A percentile compares a stretch with the other conserved stretches of the same genome.
Conservation (phyloP, 2,113 vertebrate species). For the Daphoenositta chrysoptera region DNA sequence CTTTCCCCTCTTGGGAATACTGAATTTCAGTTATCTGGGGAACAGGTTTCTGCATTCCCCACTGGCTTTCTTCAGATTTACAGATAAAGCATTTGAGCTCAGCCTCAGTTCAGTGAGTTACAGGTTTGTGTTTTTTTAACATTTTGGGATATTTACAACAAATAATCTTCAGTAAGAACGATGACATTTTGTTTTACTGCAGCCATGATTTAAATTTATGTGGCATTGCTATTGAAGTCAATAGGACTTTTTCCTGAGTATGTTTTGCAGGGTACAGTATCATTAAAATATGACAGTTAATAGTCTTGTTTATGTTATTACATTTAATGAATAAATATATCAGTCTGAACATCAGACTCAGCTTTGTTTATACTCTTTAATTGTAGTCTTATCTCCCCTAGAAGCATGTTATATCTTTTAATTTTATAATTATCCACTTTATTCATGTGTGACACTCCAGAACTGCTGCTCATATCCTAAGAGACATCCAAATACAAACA, state of each 20-base stretch:
- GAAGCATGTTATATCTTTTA: slow-evolving; percentile 60
- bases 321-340: slow-evolving; percentile 67
- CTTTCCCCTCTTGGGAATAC: background rate
- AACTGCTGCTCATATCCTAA: slow-evolving; percentile 49
- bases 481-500: slow-evolving; percentile 41
- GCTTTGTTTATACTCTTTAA: slow-evolving; percentile 67
- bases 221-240: slow-evolving; percentile 28
- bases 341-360: slow-evolving; percentile 57
- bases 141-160: background rate
- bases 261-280: slow-evolving; percentile 26
- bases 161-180: background rate
- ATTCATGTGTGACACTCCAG: slow-evolving; percentile 60
- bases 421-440: slow-evolving; percentile 70
- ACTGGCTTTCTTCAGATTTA: background rate
- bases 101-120: background rate
- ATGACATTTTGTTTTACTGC: background rate
- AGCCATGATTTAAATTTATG: slow-evolving; percentile 9
- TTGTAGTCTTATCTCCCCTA: slow-evolving; percentile 61
- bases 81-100: background rate
- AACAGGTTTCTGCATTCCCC: slow-evolving; percentile 1
- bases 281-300: slow-evolving; percentile 62
- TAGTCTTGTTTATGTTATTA: slow-evolving; percentile 68
- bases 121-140: background rate
- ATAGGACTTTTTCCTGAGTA: slow-evolving; percentile 26
- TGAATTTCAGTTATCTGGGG: background rate